Base-by-base conservation (phyloP, 2,888 invertebrate species). In the Himalopsyche anomala region DNA sequence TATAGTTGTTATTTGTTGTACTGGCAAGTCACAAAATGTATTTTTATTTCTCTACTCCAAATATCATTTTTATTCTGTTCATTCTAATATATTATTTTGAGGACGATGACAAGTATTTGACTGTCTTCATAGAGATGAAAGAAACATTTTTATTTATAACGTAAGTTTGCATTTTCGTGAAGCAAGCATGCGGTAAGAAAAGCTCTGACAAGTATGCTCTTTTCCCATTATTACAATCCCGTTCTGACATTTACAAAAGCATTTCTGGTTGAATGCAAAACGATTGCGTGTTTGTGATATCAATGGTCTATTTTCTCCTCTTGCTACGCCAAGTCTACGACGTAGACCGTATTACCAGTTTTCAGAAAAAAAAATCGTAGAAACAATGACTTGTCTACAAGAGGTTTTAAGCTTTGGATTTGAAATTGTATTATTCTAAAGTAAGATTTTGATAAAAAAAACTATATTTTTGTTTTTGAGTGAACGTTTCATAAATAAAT, bases 121-220 rank as follows among this genome's bases (percentile, higher is more conserved):
- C 19, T 62, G 80, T 80, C 28, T 40, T 36, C 28, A 11, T 40
- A 8, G n/a, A 8, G 36, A 80, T 28, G 42, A 80, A 42, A 80
- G 40, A 42, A 80, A 42, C 80, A 38, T 38, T 80, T 80, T 80
- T 80, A 80, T 80, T 80, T 42, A 42, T 80, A 36, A 40, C 80
- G 12, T 36, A 80, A 80, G 42, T 80, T 28, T 80, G 42, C 80
- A 40, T 80, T 42, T 80, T n/a, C 40, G n/a, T 5, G 40, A 62
- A 62, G 19, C 80, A 80, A 36, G 80, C 80, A 80, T 42, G 80
- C 80, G 80, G 38, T 42, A 42, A 80, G 62, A 62, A 62, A 19
- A 62, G 62, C 62, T 62, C 62, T 62, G 80, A 80, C 80, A 42
- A 80, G 80, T 80, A 40, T 80, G 80, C 80, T 80, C 80, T 80